Evolutionary conservation across 2,888 invertebrate genomes (phyloP).

Genomic region (Vanessa cardui): DNA sequence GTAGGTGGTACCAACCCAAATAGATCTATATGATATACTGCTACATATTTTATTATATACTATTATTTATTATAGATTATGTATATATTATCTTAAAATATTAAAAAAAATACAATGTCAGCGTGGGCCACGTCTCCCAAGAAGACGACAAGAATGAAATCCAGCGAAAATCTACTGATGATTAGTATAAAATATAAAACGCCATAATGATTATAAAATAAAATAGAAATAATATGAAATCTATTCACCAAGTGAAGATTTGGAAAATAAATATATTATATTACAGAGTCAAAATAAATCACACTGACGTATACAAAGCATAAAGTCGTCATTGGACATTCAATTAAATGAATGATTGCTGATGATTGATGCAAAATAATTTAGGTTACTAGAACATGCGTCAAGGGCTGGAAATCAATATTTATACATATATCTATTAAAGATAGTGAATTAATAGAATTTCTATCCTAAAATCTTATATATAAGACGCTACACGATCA

Average conservation of each 20-base stretch:
- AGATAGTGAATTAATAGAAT: not conserved
- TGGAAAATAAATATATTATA: not conserved
- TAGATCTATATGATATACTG: too few species aligned
- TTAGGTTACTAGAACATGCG: conserved; percentile 8
- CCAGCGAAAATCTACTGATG: too few species aligned
- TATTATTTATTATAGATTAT: too few species aligned
- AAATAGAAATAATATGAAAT: too few species aligned
- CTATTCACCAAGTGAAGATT: not conserved
- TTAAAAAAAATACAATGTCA: too few species aligned
- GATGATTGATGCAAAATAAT: conserved; percentile 9
- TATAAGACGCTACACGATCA: not conserved
- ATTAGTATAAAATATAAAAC: too few species aligned
- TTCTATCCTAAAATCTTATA: not conserved
- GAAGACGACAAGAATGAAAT: too few species aligned
- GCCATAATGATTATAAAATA: too few species aligned
- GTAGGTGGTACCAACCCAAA: too few species aligned
- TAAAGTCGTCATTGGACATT: not conserved
- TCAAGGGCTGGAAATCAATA: not conserved
- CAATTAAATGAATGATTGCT: conserved; percentile 10
- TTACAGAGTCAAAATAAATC: not conserved
- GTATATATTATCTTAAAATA: too few species aligned
- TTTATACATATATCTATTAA: not conserved
- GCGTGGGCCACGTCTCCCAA: too few species aligned
- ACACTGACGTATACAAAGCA: not conserved
- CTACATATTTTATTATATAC: too few species aligned